Evolutionary conservation across 2,113 vertebrate genomes (phyloP), one percentile per base, ranked within the genome.

Genomic region (Stegostoma tigrinum): DNA sequence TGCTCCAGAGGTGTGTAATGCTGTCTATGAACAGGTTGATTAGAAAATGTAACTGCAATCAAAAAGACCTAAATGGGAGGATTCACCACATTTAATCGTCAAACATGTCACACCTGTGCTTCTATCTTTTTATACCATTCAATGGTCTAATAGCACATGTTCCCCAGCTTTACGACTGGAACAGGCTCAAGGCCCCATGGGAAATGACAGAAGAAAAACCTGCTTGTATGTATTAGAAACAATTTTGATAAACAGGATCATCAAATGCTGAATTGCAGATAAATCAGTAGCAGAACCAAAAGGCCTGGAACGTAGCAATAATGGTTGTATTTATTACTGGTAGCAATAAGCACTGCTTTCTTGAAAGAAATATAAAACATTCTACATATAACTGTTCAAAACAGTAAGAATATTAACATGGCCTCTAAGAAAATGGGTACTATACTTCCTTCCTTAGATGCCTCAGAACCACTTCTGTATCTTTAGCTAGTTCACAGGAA

Each of bases 321-420:
- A 14, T 94, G 38, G 38, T 24, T 42, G n/a, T 27, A 45, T 68
- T 68, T 38, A 42, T 42, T 27, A 23, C 12, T 70, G 45, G 42
- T 34, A 95, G 34, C 66, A 34, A 14, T 34, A 5, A 52, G 68
- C 27, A 75, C 68, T 95, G 67, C 42, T 45, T 70, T 72, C 48
- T 52, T 38, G 64, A 96, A 96, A 96, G n/a, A 96, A 68, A 96
- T 96, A 64, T 95, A 96, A 96, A 96, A 90, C 0, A 42, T 2
- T 96, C 96, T 97, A 97, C 97, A 98, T 98, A 98, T 97, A 98
- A 96, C 95, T 89, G 96, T 96, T 3, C 96, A 97, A 97, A 98
- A 97, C 97, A 95, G 97, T 96, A 68, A 0, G 96, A 97, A 97
- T 96, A 97, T 96, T 89, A 95, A 96, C 97, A 85, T 96, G 97